Evolutionary conservation across 2,888 invertebrate species (phyloP), one percentile per base, ranked within the genome.

Genomic region (Lymantria monacha): DNA sequence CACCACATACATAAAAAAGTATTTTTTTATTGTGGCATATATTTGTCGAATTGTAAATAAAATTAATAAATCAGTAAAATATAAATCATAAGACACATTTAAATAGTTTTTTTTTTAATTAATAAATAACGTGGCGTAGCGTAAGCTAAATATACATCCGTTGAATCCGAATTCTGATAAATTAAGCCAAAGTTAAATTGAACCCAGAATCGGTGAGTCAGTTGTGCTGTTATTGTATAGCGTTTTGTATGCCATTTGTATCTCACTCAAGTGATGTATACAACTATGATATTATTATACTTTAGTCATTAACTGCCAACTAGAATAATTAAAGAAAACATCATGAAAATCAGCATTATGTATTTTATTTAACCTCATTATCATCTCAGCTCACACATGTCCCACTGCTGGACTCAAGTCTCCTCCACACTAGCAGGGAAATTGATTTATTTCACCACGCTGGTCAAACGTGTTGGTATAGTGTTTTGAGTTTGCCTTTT

Each of bases 221-320:
- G 55, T 69, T 56, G 62, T 69, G 72, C 64, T 71, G 66, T 74
- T 74, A 71, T 74, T 73, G 70, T 76, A 66, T 74, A 80, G 71
- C 76, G 72, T 77, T 76, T 72, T 75, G 74, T 79, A 84, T 83
- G 85, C 85, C 84, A 86, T 84, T 75, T 72, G 72, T 78, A 70
- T 81, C 75, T 73, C 73, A 79, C 74, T 65, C 81, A 82, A 71
- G 72, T 74, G 69, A 70, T 61, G 63, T 67, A 66, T 78, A 74
- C 72, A 74, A 72, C 76, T 80, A 79, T 73, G 69, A 74, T 77
- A 73, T 76, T 76, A 72, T 75, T 71, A 60, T 78, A 78, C 64
- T 72, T 74, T 81, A 84, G 84, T 83, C 79, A 82, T 76, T 80
- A 83, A 85, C 85, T 87, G 87, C 86, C 86, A 87, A 82, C 66